Percentiles rank a stretch among this genome's conserved stretches.
phyloP scores from a whole-genome alignment of 2,888 invertebrate genomes.

The Cerastoderma edule region DNA sequence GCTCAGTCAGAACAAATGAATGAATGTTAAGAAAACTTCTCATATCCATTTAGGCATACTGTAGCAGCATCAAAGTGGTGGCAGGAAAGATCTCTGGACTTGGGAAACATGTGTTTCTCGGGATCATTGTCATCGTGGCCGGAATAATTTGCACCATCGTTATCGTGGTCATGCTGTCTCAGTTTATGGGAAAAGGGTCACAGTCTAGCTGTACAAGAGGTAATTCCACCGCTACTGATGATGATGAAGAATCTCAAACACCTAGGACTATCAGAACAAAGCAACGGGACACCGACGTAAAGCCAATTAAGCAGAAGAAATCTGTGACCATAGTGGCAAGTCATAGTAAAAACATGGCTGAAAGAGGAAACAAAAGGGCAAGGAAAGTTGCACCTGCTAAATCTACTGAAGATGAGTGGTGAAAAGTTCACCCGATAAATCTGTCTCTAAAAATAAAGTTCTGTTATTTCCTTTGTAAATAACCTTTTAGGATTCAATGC shows the following conservation, averaged over 20 bases:
- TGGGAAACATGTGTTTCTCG: slow-evolving; percentile 33
- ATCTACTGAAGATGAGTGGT: slow-evolving; percentile 2
- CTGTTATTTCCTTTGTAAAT: too few relatives aligned
- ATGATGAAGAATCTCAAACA: slow-evolving; percentile 1
- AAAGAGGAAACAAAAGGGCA: neutral
- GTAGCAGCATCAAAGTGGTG: slow-evolving; percentile 3
- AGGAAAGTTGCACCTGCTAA: slow-evolving; percentile 10
- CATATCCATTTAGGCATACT: slow-evolving; percentile 37
- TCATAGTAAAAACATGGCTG: neutral
- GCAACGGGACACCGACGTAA: neutral
- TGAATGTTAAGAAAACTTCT: too few relatives aligned
- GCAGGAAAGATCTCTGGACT: slow-evolving; percentile 24
- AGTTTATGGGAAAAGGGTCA: slow-evolving; percentile 25
- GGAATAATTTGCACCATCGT: slow-evolving; percentile 29
- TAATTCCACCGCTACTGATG: neutral
- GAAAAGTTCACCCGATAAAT: too few relatives aligned
- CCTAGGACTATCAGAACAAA: neutral
- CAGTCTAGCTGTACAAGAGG: slow-evolving; percentile 1
- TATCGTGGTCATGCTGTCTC: slow-evolving; percentile 27
- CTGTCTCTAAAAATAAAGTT: too few relatives aligned
- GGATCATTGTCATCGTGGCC: slow-evolving; percentile 12
- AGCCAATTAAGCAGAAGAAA: neutral
- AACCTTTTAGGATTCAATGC: too few relatives aligned
- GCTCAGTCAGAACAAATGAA: too few relatives aligned
- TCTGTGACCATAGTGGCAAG: slow-evolving; percentile 3